These are phyloP conservation scores for Hemiprocne comata DNA, from an alignment of 2,113 vertebrate genomes.

Conservation along the genomic window DNA sequence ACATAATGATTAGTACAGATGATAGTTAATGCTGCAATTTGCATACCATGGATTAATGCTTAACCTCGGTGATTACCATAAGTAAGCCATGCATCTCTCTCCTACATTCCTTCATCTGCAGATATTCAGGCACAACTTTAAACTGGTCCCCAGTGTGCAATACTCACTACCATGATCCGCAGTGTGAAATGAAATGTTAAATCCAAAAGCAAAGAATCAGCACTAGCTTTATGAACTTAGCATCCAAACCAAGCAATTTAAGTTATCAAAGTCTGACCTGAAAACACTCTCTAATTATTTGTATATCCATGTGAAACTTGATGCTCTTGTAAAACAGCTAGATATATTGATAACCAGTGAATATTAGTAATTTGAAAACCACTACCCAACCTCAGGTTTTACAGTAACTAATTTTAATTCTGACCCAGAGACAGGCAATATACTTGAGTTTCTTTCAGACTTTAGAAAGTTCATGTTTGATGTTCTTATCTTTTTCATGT, in stretches of 20 bases:
- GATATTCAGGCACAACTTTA: not conserved
- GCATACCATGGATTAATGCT: not conserved
- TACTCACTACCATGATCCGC: not conserved
- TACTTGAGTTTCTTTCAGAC: not conserved
- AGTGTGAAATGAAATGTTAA: not conserved
- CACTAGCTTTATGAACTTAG: not conserved
- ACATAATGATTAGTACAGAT: not conserved
- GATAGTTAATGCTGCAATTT: not conserved
- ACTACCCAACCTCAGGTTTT: not conserved
- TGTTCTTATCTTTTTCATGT: not conserved
- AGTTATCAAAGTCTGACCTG: not conserved
- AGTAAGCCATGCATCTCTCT: not conserved
- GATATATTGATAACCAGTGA: not conserved
- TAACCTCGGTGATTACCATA: not conserved
- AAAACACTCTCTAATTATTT: slow-evolving; percentile 13
- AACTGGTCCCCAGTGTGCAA: not conserved
- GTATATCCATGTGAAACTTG: not conserved
- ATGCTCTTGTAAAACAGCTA: not conserved
- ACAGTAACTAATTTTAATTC: not conserved
- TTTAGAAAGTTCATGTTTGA: not conserved
- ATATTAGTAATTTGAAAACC: not conserved
- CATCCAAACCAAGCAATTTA: slow-evolving; percentile 1
- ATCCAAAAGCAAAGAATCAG: not conserved
- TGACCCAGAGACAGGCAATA: not conserved
- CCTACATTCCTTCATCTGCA: not conserved